These are phyloP conservation scores for Schlechtendalia chinensis DNA, from an alignment of 1,140 invertebrate species.

Conservation along the genomic window DNA sequence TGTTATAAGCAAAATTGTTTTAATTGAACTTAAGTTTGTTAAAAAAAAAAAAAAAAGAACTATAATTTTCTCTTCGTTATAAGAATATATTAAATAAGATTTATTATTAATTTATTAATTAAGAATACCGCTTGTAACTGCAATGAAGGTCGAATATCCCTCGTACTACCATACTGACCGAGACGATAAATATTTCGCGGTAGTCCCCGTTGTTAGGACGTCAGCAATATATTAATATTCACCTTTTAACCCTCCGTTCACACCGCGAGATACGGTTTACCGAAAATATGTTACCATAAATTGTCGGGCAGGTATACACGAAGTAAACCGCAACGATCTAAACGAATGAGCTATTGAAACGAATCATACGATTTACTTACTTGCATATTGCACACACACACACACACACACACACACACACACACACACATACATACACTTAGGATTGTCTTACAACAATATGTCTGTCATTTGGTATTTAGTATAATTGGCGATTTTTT, in stretches of 20 bases:
- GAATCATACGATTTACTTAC: no score
- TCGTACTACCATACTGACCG: background rate
- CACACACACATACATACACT: no score
- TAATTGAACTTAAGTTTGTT: background rate
- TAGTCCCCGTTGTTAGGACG: background rate
- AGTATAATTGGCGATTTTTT: no score
- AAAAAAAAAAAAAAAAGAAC: no score
- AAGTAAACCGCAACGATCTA: constrained; percentile 4
- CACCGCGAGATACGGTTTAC: background rate
- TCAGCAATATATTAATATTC: constrained; percentile 14
- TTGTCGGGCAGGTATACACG: background rate
- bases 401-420: no score
- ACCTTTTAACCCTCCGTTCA: no score
- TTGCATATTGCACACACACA: no score
- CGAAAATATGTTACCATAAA: background rate
- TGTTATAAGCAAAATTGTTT: no score
- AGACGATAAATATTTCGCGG: constrained; percentile 15
- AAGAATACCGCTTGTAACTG: background rate
- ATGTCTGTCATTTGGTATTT: no score
- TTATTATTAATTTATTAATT: background rate
- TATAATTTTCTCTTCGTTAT: no score
- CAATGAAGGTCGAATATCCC: background rate
- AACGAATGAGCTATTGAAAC: background rate
- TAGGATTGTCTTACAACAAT: no score
- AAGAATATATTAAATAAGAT: background rate